Conservation (phyloP, 2,797 vertebrate genomes). For the Aldrovandia affinis region DNA sequence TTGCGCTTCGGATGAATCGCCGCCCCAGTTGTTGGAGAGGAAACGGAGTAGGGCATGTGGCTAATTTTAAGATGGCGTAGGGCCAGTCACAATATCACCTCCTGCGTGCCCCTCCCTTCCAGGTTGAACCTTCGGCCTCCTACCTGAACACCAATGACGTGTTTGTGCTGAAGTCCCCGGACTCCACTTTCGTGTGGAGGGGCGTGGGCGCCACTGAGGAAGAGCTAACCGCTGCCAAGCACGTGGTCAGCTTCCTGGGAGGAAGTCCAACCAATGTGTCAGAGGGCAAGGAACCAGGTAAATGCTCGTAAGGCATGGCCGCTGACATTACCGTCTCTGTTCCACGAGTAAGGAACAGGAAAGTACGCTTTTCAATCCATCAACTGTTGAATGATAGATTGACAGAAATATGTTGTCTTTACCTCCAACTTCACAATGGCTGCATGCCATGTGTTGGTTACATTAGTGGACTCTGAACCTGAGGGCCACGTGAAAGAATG, state of each 20-base stretch:
- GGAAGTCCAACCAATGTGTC: constrained; percentile 55
- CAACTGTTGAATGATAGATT: neutral
- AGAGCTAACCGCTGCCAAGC: constrained; percentile 63
- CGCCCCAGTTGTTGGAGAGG: neutral
- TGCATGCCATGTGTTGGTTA: neutral
- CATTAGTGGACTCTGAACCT: neutral
- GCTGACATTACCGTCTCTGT: neutral
- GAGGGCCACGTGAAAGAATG: too few species aligned
- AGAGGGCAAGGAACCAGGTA: constrained; percentile 72
- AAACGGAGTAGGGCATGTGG: neutral
- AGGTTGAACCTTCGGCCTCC: constrained; percentile 65
- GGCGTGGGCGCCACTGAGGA: constrained; percentile 64
- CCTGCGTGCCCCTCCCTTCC: neutral
- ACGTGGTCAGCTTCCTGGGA: constrained; percentile 62
- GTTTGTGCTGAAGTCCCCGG: constrained; percentile 71
- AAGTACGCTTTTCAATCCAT: neutral
- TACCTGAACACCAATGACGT: constrained; percentile 75
- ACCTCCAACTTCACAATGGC: neutral
- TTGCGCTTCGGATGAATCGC: neutral
- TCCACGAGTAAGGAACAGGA: neutral
- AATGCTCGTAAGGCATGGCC: neutral
- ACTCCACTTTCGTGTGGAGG: constrained; percentile 62
- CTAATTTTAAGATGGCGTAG: neutral
- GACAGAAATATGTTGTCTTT: neutral
- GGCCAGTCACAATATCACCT: neutral